Conservation (phyloP, 2,797 vertebrate species). For the Telmatherina bonti region DNA sequence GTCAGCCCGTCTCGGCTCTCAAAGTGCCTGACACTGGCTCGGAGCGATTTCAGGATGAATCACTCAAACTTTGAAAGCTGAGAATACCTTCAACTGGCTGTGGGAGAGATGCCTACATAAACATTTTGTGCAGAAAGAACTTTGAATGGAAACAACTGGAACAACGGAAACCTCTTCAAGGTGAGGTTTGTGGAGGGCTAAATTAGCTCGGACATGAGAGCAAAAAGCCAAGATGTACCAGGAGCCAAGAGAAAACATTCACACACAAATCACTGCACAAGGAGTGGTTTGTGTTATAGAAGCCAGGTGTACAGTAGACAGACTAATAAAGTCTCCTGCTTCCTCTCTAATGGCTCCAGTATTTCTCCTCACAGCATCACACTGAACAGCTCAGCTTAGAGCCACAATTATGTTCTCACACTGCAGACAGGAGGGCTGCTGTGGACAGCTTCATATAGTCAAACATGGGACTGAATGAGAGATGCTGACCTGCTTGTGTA, state of each 20-base stretch:
- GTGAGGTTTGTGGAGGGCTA: conserved; percentile 22
- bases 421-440: conserved; percentile 40
- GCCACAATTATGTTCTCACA: conserved; percentile 44
- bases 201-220: conserved; percentile 44
- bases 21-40: conserved; percentile 17
- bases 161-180: conserved; percentile 34
- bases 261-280: conserved; percentile 49
- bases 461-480: conserved; percentile 28
- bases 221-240: conserved; percentile 40
- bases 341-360: conserved; percentile 75
- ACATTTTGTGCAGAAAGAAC: conserved; percentile 7
- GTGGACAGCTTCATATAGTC: conserved; percentile 20
- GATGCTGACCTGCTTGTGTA: conserved; percentile 25
- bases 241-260: conserved; percentile 34
- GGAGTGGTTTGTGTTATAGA: conserved; percentile 68
- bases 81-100: conserved; percentile 27
- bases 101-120: conserved; percentile 9
- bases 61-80: conserved; percentile 34
- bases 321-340: conserved; percentile 78
- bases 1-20: conserved; percentile 25
- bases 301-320: conserved; percentile 79
- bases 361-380: conserved; percentile 55
- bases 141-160: conserved; percentile 38
- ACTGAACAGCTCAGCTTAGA: conserved; percentile 36
- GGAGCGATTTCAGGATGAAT: conserved; percentile 35